Base-by-base conservation (phyloP, 2,888 invertebrate species). In the Anoplius nigerrimus region DNA sequence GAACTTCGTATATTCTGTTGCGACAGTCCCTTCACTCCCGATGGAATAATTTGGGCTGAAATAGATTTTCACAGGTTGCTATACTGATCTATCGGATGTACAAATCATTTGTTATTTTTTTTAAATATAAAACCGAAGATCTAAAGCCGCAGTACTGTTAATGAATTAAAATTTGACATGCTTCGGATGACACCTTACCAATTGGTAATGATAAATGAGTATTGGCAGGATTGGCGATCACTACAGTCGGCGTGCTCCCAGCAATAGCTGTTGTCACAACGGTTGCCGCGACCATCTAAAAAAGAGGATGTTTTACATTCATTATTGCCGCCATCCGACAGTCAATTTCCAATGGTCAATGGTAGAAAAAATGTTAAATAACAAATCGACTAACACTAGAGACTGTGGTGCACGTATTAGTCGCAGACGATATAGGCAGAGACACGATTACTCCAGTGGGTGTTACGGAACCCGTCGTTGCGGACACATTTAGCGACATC, bases 401-500 rank as follows among this genome's bases (percentile, higher is more conserved):
- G 42, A 88, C 89, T 61, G 89, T 88, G 48, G 89, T 88, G 77
- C 87, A 87, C 55, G 89, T 89, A 81, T 87, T 88, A 43, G 88
- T 89, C 24, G 86, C 88, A 61, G 89, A 87, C 66, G 89, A 89
- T 72, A 91, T 91, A 66, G 94, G 93, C 71, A 93, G 92, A 51
- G 94, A 93, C 65, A 94, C 94, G 66, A 94, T 90, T 66, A 94
- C 90, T 56, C 93, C 93, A 53, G 91, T 89, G 66, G 91, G 90
- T 55, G 87, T 86, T 64, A 89, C 90, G 57, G 89, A 87, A 72
- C 89, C 89, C 66, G 90, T 86, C 43, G 94, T 92, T 42, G 94
- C 92, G 46, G 95, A 93, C 73, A 93, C 93, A 80, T 93, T 94
- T 69, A 95, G 89, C 48, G 94, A 94, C 81, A 95, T 90, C 58